Evolutionary conservation across 2,888 invertebrate genomes (phyloP), one percentile per base, ranked within the genome.

Genomic region (Galerucella nymphaeae): DNA sequence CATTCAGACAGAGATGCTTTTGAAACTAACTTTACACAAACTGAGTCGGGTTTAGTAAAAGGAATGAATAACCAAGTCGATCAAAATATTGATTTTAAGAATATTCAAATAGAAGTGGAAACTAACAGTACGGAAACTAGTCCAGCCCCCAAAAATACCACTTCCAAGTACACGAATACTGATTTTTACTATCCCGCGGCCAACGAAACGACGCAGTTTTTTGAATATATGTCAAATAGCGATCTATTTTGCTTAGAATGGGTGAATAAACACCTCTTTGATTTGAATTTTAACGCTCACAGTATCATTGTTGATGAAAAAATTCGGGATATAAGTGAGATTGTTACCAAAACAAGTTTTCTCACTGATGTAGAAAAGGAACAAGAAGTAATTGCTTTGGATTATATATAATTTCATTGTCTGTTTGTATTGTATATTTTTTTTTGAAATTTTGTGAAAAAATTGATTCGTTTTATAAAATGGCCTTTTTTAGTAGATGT

Each of bases 231-330:
- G 42, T 82, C 83, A 9, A 73, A 76, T 58, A 80, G 81, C 48
- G 83, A 83, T 69, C 75, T 84, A 48, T 81, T 81, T 50, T 82
- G 83, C 66, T 73, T 83, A 70, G 81, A 84, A 38, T 83, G 83
- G 84, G 80, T 84, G 41, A 78, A 83, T 66, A 82, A 79, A 30
- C 78, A 84, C 73, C 77, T 84, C 55, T 84, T 83, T 73, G 76
- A 78, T 13, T 79, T 82, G 50, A 77, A 80, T 45, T 72, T 83
- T 11, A 81, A 82, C 76, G 80, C 83, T 8, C 72, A 80, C 62
- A 81, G 78, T 23, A 66, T 83, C 6, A 76, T 83, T 53, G 70
- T 84, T 8, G 82, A 82, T 66, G 81, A 82, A 45, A 82, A 79
- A 71, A 75, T 82, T 50, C 78, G 76, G 68, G 81, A 82, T 48